A percentile compares a stretch with the other conserved stretches of the same genome.
These are phyloP conservation scores for Campylomormyrus tamandua DNA, from an alignment of 2,113 vertebrate species.

Conservation along the genomic window DNA sequence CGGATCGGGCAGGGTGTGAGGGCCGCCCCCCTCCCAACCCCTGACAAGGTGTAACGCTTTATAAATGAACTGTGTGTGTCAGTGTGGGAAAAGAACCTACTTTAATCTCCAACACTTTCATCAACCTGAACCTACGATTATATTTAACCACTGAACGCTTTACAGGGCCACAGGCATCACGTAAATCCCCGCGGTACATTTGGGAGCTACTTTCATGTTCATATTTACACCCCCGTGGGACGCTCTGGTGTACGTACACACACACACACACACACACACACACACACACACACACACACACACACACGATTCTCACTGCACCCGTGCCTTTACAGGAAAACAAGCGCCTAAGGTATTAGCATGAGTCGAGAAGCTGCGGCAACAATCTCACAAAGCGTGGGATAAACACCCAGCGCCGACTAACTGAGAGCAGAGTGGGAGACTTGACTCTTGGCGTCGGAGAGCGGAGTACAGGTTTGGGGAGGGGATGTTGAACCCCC, in stretches of 20 bases:
- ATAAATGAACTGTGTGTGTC: slow-evolving; percentile 34
- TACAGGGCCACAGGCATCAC: not conserved
- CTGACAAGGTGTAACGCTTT: slow-evolving; percentile 19
- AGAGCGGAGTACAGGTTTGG: not conserved
- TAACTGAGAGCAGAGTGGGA: not conserved
- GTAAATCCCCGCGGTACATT: not conserved
- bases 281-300: not conserved
- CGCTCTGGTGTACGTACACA: no score
- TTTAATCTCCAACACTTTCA: slow-evolving; percentile 24
- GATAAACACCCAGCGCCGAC: not conserved
- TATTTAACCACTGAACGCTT: slow-evolving; percentile 23
- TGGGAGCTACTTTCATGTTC: not conserved
- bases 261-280: no score
- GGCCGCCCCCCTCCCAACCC: not conserved
- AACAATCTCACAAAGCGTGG: not conserved
- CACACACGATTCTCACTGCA: not conserved
- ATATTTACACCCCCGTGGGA: not conserved
- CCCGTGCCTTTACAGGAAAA: not conserved
- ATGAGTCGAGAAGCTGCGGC: not conserved
- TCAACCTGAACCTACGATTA: slow-evolving; percentile 29
- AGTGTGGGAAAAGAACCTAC: slow-evolving; percentile 20
- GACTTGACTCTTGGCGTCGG: not conserved
- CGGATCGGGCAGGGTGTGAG: not conserved
- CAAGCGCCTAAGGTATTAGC: not conserved
- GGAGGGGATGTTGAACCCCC: not conserved